Conservation (phyloP, 1,140 invertebrate genomes). For the Conus betulinus region DNA sequence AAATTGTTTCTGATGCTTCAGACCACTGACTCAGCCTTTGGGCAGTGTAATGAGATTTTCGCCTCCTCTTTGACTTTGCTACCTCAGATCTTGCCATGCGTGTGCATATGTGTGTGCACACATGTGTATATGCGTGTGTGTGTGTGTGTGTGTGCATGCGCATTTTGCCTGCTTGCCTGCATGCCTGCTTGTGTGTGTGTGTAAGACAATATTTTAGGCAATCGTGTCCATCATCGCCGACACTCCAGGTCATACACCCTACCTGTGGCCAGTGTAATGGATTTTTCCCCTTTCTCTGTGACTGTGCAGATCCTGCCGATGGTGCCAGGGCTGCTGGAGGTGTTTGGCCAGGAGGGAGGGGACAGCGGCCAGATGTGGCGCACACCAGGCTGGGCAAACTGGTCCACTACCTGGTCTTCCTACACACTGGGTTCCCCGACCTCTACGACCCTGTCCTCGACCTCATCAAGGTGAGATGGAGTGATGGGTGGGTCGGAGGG, state of each 20-base stretch:
- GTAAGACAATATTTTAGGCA: too few species aligned
- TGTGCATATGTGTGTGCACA: neutral
- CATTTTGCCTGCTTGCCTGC: too few species aligned
- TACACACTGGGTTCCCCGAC: slow-evolving; percentile 73
- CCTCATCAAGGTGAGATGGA: slow-evolving; percentile 64
- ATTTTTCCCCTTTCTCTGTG: too few species aligned
- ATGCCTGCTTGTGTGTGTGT: too few species aligned
- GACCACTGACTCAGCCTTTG: too few species aligned
- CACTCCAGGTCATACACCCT: too few species aligned
- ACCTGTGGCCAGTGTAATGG: too few species aligned
- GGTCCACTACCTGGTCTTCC: slow-evolving; percentile 68
- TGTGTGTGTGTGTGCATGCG: neutral
- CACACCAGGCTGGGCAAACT: slow-evolving; percentile 53
- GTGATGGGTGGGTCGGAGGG: too few species aligned
- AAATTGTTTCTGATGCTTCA: too few species aligned
- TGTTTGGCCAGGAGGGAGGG: slow-evolving; percentile 50
- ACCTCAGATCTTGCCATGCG: slow-evolving; percentile 51
- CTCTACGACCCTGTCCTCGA: slow-evolving; percentile 72
- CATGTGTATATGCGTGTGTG: too few species aligned
- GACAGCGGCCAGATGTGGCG: slow-evolving; percentile 43
- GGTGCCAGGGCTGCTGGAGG: slow-evolving; percentile 50
- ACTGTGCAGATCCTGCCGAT: slow-evolving; percentile 55
- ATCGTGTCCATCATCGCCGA: too few species aligned
- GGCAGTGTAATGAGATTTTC: too few species aligned
- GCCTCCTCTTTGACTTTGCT: neutral